These are phyloP conservation scores for Hemithea aestivaria DNA, from an alignment of 2,888 invertebrate genomes.

Conservation along the genomic window DNA sequence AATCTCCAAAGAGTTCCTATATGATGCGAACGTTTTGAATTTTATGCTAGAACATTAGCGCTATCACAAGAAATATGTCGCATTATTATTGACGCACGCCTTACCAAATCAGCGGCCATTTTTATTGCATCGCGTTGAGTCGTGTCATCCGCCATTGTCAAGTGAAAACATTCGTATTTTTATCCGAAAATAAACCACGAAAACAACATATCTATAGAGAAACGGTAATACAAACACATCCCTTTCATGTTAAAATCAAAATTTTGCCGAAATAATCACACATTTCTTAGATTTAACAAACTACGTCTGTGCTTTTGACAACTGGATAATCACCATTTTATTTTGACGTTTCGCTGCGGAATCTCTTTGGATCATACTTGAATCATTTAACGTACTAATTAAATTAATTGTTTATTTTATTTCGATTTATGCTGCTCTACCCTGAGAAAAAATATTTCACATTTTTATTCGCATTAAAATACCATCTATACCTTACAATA, in stretches of 20 bases:
- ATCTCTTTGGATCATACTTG: conserved; percentile 38
- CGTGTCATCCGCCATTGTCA: conserved; percentile 79
- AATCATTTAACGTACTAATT: conserved; percentile 54
- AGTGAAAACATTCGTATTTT: conserved; percentile 52
- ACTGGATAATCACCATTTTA: conserved; percentile 68
- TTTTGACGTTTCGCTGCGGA: conserved; percentile 68
- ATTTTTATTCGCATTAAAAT: too few species aligned
- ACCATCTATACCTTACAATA: too few species aligned
- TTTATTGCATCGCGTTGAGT: conserved; percentile 78
- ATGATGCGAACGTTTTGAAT: not conserved
- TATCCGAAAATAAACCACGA: conserved; percentile 52
- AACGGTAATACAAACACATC: conserved; percentile 53
- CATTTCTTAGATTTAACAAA: conserved; percentile 57
- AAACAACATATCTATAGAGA: conserved; percentile 39
- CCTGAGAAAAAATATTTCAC: too few species aligned
- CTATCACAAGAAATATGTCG: conserved; percentile 35
- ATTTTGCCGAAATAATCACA: conserved; percentile 60
- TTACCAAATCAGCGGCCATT: conserved; percentile 77
- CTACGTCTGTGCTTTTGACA: conserved; percentile 73
- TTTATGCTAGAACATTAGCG: conserved; percentile 6
- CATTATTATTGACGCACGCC: conserved; percentile 72
- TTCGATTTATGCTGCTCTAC: too few species aligned
- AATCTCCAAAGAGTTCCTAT: conserved; percentile 14
- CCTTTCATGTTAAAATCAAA: conserved; percentile 45
- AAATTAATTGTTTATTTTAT: too few species aligned